These are phyloP conservation scores for Hiodon tergisus DNA, from an alignment of 2,113 vertebrate species.

Conservation along the genomic window DNA sequence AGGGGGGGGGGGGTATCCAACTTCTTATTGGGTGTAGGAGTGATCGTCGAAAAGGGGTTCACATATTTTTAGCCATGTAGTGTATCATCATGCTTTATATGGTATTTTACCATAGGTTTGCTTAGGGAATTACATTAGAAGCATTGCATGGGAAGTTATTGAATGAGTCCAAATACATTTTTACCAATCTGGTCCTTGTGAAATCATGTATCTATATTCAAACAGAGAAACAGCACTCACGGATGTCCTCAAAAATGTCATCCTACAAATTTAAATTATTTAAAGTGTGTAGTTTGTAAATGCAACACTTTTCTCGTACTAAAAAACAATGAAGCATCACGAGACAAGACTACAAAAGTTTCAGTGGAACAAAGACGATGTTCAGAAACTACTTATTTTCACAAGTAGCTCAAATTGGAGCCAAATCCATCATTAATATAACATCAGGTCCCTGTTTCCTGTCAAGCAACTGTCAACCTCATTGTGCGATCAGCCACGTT, in stretches of 20 bases:
- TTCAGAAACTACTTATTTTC: constrained; percentile 1
- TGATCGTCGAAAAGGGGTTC: no score
- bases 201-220: no score
- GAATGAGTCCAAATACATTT: no score
- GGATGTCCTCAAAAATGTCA: not conserved
- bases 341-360: not conserved
- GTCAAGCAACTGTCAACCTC: not conserved
- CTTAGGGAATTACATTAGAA: no score
- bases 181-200: no score
- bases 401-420: constrained; percentile 15
- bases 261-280: constrained; percentile 3
- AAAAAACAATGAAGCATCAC: not conserved
- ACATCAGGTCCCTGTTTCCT: constrained; percentile 16
- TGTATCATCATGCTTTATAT: no score
- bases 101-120: no score
- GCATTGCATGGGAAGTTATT: no score
- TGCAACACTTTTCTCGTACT: not conserved
- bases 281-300: not conserved
- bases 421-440: constrained; percentile 16
- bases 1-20: no score
- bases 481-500: constrained; percentile 2
- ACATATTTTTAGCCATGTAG: no score
- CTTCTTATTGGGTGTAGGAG: no score
- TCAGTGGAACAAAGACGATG: not conserved
- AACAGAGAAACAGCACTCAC: not conserved